These are phyloP conservation scores for Pangasius mekongensis DNA, from an alignment of 2,797 vertebrate species.

Conservation along the genomic window DNA sequence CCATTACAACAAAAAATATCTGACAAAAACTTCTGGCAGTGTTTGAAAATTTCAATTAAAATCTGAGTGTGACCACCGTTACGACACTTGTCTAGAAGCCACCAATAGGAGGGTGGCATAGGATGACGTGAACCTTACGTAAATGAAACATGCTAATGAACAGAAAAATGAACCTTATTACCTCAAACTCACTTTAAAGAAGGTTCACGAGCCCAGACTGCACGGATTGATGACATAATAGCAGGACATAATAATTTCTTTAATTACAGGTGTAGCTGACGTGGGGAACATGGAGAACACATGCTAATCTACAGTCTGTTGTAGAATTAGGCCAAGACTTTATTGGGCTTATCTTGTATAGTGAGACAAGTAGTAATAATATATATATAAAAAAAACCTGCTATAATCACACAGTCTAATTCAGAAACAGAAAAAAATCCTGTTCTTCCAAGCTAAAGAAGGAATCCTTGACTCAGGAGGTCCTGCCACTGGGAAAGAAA, in stretches of 20 bases:
- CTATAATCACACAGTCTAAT: not conserved
- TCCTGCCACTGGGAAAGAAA: not conserved
- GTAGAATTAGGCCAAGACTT: not conserved
- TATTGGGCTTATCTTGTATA: not conserved
- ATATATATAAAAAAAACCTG: not conserved
- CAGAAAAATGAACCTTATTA: not conserved
- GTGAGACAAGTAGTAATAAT: not conserved
- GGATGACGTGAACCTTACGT: not conserved
- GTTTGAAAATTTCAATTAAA: not conserved
- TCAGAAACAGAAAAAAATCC: not conserved
- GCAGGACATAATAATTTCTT: not conserved
- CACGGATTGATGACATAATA: not conserved
- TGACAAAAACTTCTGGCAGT: too few species aligned
- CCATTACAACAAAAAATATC: not conserved
- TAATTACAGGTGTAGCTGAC: not conserved
- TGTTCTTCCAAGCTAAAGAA: not conserved
- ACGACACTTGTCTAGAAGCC: not conserved
- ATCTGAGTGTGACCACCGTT: not conserved
- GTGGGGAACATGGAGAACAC: not conserved
- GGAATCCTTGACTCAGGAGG: not conserved
- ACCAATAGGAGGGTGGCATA: not conserved
- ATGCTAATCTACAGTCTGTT: not conserved
- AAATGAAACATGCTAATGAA: not conserved
- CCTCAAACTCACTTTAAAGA: not conserved
- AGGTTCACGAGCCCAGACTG: not conserved